These are phyloP conservation scores for Mungos mungo DNA, from an alignment of 2,113 vertebrate genomes.

Conservation along the genomic window DNA sequence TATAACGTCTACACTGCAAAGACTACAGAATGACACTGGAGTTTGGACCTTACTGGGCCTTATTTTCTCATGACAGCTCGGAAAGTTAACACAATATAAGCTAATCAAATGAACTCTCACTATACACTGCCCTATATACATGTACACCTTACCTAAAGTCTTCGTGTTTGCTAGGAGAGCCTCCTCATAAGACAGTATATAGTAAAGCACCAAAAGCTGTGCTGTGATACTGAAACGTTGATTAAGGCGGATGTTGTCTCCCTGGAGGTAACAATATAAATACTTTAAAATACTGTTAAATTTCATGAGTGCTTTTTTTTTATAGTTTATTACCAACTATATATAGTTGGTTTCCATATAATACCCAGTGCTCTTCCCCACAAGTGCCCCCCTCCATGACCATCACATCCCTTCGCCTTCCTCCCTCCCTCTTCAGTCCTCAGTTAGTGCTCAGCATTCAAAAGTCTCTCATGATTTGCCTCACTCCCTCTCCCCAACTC, in stretches of 20 bases:
- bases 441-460: too few species aligned
- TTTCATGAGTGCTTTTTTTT: background rate
- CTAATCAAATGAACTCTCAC: background rate
- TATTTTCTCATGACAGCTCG: slow-evolving; percentile 19
- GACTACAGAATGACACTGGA: background rate
- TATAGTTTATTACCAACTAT: too few species aligned
- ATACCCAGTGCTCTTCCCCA: too few species aligned
- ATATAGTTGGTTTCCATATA: too few species aligned
- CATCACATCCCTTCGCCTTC: too few species aligned
- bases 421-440: too few species aligned
- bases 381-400: too few species aligned
- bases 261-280: slow-evolving; percentile 79
- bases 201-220: slow-evolving; percentile 96
- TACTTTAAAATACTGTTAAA: background rate
- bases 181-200: slow-evolving; percentile 96
- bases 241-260: slow-evolving; percentile 84
- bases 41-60: background rate
- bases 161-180: slow-evolving; percentile 96
- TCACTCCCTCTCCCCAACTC: too few species aligned
- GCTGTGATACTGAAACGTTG: slow-evolving; percentile 94
- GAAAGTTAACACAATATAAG: slow-evolving; percentile 11
- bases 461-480: too few species aligned
- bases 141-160: slow-evolving; percentile 88
- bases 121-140: background rate
- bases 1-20: background rate